These are phyloP conservation scores for Tribolium madens DNA, from an alignment of 1,140 invertebrate species.

Conservation along the genomic window DNA sequence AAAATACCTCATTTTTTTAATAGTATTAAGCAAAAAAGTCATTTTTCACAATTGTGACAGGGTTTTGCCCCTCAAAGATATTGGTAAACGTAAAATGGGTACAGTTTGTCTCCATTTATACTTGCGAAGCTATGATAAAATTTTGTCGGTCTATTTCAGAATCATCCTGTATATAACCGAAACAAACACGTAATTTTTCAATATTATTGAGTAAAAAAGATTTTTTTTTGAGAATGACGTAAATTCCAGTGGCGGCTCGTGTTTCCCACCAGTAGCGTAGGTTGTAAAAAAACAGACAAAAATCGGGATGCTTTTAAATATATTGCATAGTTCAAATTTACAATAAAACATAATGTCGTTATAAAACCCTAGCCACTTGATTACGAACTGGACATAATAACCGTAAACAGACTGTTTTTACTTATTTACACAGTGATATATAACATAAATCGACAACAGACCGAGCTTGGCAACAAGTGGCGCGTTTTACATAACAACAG, in stretches of 20 bases:
- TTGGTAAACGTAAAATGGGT: too few relatives aligned
- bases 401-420: constrained; percentile 48
- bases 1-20: too few relatives aligned
- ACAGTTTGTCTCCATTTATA: too few relatives aligned
- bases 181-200: too few relatives aligned
- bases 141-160: too few relatives aligned
- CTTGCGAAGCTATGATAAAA: too few relatives aligned
- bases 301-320: constrained; percentile 57
- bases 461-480: constrained; percentile 44
- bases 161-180: too few relatives aligned
- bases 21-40: too few relatives aligned
- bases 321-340: constrained; percentile 57
- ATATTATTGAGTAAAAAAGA: too few relatives aligned
- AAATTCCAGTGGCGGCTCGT: background rate
- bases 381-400: constrained; percentile 49
- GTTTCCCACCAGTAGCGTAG: constrained; percentile 12
- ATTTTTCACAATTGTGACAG: too few relatives aligned
- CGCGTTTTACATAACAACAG: constrained; percentile 46
- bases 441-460: constrained; percentile 46
- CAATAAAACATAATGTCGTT: constrained; percentile 55
- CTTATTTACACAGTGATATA: constrained; percentile 38
- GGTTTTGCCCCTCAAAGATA: too few relatives aligned
- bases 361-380: constrained; percentile 53
- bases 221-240: too few relatives aligned
- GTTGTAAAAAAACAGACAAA: background rate